Percentiles rank a stretch among this genome's conserved stretches.
Conservation (phyloP, 2,888 invertebrate species). For the Ophion costatus region DNA sequence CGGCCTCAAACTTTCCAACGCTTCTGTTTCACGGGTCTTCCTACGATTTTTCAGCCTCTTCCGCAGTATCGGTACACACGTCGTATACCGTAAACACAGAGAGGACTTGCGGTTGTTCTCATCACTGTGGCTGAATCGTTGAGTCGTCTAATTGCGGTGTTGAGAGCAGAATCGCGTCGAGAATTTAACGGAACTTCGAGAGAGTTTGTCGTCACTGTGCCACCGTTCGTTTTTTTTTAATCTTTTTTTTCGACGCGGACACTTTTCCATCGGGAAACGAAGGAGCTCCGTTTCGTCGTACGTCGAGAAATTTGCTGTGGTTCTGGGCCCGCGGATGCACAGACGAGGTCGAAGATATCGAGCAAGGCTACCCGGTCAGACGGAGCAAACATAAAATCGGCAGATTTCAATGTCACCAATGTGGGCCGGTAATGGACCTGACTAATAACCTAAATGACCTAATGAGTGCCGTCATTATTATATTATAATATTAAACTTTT, state of each 20-base stretch:
- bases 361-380: too few relatives aligned
- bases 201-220: conserved; percentile 27
- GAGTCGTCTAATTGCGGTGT: conserved; percentile 68
- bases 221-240: neutral
- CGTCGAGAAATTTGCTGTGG: neutral
- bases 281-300: neutral
- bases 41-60: conserved; percentile 17
- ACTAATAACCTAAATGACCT: too few relatives aligned
- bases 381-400: too few relatives aligned
- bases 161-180: conserved; percentile 47
- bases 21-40: neutral
- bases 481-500: too few relatives aligned
- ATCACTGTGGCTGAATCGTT: conserved; percentile 52
- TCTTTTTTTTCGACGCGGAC: neutral
- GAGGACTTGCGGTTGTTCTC: conserved; percentile 48
- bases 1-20: neutral
- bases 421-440: too few relatives aligned
- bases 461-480: too few relatives aligned
- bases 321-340: too few relatives aligned
- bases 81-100: conserved; percentile 49
- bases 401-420: too few relatives aligned
- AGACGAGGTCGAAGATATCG: too few relatives aligned
- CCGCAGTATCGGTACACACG: conserved; percentile 34
- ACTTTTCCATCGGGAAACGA: conserved; percentile 15
- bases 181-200: conserved; percentile 34